phyloP scores from a whole-genome alignment of 1,140 invertebrate species.

The Scylla paramamosain region DNA sequence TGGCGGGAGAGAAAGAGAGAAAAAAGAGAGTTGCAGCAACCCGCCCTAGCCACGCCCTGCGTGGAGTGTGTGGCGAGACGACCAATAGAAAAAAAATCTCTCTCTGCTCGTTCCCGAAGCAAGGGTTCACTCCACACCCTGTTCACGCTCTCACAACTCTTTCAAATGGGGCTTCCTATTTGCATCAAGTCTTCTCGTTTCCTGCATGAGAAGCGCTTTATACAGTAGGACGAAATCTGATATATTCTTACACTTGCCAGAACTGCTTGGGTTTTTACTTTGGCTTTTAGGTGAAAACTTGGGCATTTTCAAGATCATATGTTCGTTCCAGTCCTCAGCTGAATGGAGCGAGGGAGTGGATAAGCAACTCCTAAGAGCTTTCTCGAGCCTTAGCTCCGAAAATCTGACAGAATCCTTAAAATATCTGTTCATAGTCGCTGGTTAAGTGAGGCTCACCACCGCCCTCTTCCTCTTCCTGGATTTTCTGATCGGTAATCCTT shows the following conservation, averaged over 20 bases:
- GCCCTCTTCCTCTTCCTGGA: too few species aligned
- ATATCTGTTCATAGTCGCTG: too few species aligned
- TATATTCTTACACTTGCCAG: constrained; percentile 3
- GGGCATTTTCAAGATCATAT: background rate
- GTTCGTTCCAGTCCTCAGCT: too few species aligned
- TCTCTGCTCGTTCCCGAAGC: background rate
- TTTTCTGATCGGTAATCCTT: background rate
- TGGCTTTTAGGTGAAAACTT: background rate
- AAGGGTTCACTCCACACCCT: background rate
- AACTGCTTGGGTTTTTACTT: background rate
- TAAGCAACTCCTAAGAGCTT: background rate
- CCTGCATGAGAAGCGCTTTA: background rate
- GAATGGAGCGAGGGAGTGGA: background rate
- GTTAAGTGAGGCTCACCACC: too few species aligned
- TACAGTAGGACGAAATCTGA: background rate
- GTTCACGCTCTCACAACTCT: background rate
- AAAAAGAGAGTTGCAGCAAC: background rate
- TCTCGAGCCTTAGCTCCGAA: background rate
- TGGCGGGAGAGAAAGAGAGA: background rate
- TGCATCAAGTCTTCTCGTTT: constrained; percentile 24
- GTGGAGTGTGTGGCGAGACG: background rate
- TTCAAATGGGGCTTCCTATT: constrained; percentile 28
- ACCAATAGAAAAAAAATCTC: background rate
- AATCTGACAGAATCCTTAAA: background rate
- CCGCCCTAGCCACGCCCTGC: background rate